These are phyloP conservation scores for Archaeoteleia sp. DNA, from an alignment of 2,888 invertebrate species.

Conservation along the genomic window DNA sequence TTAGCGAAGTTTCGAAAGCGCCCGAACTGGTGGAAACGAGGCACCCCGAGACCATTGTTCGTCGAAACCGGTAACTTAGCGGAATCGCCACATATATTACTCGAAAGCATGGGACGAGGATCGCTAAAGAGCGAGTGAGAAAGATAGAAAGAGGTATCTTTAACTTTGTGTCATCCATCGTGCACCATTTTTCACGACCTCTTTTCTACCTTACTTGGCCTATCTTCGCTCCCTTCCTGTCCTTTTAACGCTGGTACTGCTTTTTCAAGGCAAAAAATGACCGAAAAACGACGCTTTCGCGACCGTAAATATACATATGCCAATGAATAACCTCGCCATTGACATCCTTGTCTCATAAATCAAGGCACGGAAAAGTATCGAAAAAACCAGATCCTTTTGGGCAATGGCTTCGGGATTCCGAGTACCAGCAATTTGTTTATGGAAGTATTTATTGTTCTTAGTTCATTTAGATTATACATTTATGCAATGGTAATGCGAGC, in stretches of 20 bases:
- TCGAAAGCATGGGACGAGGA: conserved; percentile 36
- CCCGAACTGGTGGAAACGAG: conserved; percentile 58
- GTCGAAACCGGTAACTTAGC: conserved; percentile 66
- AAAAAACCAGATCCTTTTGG: too few species aligned
- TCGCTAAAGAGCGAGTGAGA: conserved; percentile 23
- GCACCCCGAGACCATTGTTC: conserved; percentile 68
- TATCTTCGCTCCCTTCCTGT: conserved; percentile 13
- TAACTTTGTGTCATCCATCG: conserved; percentile 5
- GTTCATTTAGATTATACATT: too few species aligned
- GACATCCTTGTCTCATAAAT: neutral
- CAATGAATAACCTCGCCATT: conserved; percentile 2
- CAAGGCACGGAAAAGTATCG: neutral
- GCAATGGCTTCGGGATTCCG: too few species aligned
- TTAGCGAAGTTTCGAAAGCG: conserved; percentile 68
- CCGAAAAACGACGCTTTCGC: neutral
- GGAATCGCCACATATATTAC: conserved; percentile 72
- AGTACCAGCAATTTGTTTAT: too few species aligned
- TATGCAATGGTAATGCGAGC: too few species aligned
- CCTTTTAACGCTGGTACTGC: conserved; percentile 17
- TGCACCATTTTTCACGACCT: conserved; percentile 46
- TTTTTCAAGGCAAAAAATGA: neutral
- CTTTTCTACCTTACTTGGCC: neutral
- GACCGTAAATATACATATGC: neutral
- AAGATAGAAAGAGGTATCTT: conserved; percentile 23
- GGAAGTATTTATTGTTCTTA: too few species aligned